These are phyloP conservation scores for Otus sunia DNA, from an alignment of 2,113 vertebrate genomes.

Conservation along the genomic window DNA sequence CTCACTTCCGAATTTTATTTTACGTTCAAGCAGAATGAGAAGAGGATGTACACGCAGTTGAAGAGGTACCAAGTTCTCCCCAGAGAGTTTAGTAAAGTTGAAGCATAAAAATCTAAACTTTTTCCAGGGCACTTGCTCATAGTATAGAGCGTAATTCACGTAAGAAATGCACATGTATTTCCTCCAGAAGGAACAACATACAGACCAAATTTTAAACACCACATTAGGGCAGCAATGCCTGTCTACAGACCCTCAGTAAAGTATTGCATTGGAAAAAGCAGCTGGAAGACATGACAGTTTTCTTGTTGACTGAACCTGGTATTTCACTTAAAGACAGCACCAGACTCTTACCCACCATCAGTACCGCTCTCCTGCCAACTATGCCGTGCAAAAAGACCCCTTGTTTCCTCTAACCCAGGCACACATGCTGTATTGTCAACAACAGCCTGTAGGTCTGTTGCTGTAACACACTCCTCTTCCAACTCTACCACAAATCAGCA, in stretches of 20 bases:
- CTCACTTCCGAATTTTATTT: not conserved
- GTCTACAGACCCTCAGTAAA: not conserved
- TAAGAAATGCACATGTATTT: not conserved
- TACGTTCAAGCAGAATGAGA: not conserved
- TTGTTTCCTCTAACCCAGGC: not conserved
- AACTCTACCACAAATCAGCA: not conserved
- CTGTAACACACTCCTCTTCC: not conserved
- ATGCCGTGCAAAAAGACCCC: too few species aligned
- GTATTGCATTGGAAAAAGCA: not conserved
- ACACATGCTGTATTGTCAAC: fast-evolving
- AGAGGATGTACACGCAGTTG: not conserved
- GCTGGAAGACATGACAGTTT: not conserved
- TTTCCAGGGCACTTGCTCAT: not conserved
- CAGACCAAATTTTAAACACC: not conserved
- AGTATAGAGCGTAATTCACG: not conserved
- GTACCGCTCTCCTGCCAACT: not conserved
- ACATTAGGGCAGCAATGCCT: not conserved
- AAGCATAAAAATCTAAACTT: not conserved
- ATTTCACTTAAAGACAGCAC: not conserved
- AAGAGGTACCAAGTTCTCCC: not conserved
- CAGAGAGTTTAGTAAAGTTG: not conserved
- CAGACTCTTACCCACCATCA: not conserved
- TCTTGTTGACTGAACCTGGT: not conserved
- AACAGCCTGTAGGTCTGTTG: fast-evolving
- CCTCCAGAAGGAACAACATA: not conserved